Evolutionary conservation across 1,140 invertebrate genomes (phyloP).

Genomic region (Camponotus floridanus): DNA sequence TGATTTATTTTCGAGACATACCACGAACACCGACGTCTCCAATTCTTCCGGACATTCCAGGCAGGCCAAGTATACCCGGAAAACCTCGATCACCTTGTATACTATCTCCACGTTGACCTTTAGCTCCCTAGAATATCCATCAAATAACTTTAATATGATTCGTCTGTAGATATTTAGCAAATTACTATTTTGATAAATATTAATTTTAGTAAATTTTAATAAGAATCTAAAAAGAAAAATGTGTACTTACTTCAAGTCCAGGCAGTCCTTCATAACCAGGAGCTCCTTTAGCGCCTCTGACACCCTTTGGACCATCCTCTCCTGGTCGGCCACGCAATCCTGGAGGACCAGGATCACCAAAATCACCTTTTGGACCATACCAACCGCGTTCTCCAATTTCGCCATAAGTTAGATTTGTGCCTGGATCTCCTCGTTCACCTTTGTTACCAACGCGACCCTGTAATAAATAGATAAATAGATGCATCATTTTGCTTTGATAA

Average conservation of each 20-base stretch:
- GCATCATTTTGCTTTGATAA: neutral
- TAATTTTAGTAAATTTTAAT: slow-evolving; percentile 8
- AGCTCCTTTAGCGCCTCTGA: slow-evolving; percentile 86
- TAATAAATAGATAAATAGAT: neutral
- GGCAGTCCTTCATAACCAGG: slow-evolving; percentile 79
- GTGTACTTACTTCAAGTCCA: slow-evolving; percentile 78
- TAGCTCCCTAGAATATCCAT: slow-evolving; percentile 76
- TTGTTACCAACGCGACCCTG: slow-evolving; percentile 81
- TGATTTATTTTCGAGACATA: slow-evolving; percentile 42
- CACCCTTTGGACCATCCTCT: slow-evolving; percentile 84
- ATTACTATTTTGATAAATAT: slow-evolving; percentile 7
- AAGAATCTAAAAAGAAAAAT: slow-evolving; percentile 6
- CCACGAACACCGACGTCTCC: slow-evolving; percentile 86
- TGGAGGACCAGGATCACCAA: slow-evolving; percentile 79
- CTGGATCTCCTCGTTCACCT: slow-evolving; percentile 86
- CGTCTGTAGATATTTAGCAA: neutral
- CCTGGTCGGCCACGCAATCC: slow-evolving; percentile 85
- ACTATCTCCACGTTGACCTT: slow-evolving; percentile 83
- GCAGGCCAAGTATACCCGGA: slow-evolving; percentile 84
- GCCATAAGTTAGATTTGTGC: slow-evolving; percentile 81
- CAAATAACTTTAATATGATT: slow-evolving; percentile 26
- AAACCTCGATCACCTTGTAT: slow-evolving; percentile 83
- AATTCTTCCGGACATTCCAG: slow-evolving; percentile 84
- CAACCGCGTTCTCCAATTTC: slow-evolving; percentile 82
- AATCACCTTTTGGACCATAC: slow-evolving; percentile 80